Base-by-base conservation (phyloP, 37 sponge, comb jelly and placozoan genomes). In the Halisarca cf. caerulea region DNA sequence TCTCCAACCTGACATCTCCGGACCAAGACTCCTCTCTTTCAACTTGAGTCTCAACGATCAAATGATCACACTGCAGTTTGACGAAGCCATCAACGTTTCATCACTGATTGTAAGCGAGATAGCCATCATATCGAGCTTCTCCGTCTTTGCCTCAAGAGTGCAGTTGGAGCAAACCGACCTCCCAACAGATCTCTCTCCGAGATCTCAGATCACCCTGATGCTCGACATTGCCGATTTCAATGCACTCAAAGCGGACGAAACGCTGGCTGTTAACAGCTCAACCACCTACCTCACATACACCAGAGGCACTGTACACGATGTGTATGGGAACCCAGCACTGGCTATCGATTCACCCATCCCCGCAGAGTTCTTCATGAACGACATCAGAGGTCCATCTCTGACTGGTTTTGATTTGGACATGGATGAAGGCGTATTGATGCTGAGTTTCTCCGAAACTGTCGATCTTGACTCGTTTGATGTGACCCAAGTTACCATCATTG, bases 401-500 rank as follows among this genome's bases (percentile, higher is more conserved):
- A 45, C 64, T 0, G 25, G 34, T 20, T 96, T 96, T 79, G 85
- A 84, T 36, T 58, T 96, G 23, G 89, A 96, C 51, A 73, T 96
- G 58, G 54, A 92, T 51, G 30, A 73, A n/a, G 89, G 84, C 64
- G 47, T 18, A 6, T 82, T 96, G 14, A 80, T 79, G 6, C 84
- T 96, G 21, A 80, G 71, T 20, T 96, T 96, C 85, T 90, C 91
- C 72, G 94, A 93, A 54, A 89, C 89, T 54, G 90, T 96, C 18
- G 79, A 93, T 43, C 32, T 70, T 0, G 21, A 83, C 0, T 60
- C 94, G 30, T 60, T 96, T 36, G 66, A 91, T 58, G 53, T 91
- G 23, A 88, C 91, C 3, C 51, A 69, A 4, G 55, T 91, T 2
- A 87, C 86, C 20, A 53, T 95, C 17, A 84, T 86, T 0, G 77